Conservation (phyloP, 1,140 invertebrate genomes). For the Diorhabda elongata region DNA sequence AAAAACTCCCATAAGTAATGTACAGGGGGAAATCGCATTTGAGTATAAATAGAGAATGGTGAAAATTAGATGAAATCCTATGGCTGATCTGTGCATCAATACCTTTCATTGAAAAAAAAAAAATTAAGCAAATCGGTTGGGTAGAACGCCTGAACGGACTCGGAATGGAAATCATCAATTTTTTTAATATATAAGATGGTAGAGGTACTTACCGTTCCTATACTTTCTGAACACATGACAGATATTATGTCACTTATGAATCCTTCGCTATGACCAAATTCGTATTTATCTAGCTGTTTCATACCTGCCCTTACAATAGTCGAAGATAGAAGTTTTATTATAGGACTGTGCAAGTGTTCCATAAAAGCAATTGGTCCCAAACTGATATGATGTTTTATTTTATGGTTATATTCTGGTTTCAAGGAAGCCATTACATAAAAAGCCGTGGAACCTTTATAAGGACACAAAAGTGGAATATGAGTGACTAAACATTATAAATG, state of each 20-base stretch:
- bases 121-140: too few relatives aligned
- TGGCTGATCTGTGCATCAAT: too few relatives aligned
- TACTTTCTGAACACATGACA: conserved; percentile 48
- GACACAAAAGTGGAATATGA: too few relatives aligned
- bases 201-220: conserved; percentile 37
- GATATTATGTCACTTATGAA: conserved; percentile 47
- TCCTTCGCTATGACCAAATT: conserved; percentile 26
- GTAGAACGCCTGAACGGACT: too few relatives aligned
- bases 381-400: conserved; percentile 53
- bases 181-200: too few relatives aligned
- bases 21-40: too few relatives aligned
- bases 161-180: too few relatives aligned
- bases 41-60: too few relatives aligned
- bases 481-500: too few relatives aligned
- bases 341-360: conserved; percentile 49
- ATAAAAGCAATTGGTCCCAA: conserved; percentile 58
- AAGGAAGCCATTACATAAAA: conserved; percentile 52
- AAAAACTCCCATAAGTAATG: too few relatives aligned
- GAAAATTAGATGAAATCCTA: too few relatives aligned
- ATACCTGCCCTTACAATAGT: background rate
- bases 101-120: too few relatives aligned
- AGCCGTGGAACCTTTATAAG: conserved; percentile 55
- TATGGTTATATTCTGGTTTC: conserved; percentile 52
- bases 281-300: background rate
- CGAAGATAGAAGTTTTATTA: conserved; percentile 40